These are phyloP conservation scores for Synergus japonicus DNA, from an alignment of 2,888 invertebrate species.

Conservation along the genomic window DNA sequence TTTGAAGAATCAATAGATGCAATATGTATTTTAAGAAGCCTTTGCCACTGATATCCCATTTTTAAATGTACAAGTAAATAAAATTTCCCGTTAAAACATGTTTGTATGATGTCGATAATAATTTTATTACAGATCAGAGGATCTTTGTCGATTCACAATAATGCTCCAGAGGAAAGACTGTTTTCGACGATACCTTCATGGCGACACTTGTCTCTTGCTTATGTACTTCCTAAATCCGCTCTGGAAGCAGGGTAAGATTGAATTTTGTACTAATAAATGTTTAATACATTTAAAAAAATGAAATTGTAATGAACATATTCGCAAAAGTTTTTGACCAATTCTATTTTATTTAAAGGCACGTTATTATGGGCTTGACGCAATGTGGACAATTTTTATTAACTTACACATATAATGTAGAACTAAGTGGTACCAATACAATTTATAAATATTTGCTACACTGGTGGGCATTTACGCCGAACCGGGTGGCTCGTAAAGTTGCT, in stretches of 20 bases:
- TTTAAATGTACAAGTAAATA: no score
- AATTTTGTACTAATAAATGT: background rate
- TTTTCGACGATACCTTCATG: constrained; percentile 73
- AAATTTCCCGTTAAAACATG: background rate
- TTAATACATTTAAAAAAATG: background rate
- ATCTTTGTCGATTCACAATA: constrained; percentile 71
- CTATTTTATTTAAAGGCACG: constrained; percentile 82
- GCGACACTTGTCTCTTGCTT: constrained; percentile 71
- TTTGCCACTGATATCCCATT: no score
- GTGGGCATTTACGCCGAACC: constrained; percentile 82
- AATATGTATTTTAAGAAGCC: no score
- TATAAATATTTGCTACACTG: constrained; percentile 84
- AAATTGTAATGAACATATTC: background rate
- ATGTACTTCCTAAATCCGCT: constrained; percentile 74
- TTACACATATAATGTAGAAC: constrained; percentile 81
- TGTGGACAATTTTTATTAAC: constrained; percentile 95
- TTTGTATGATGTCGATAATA: background rate
- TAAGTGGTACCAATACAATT: constrained; percentile 61
- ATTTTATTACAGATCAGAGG: constrained; percentile 69
- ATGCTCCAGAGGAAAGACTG: constrained; percentile 74
- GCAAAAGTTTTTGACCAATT: background rate
- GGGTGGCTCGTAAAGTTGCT: constrained; percentile 80
- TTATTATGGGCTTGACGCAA: constrained; percentile 96
- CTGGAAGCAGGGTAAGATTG: constrained; percentile 72
- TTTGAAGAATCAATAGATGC: no score